Base-by-base conservation (phyloP, 1,140 invertebrate species). In the Trachymyrmex cornetzi region DNA sequence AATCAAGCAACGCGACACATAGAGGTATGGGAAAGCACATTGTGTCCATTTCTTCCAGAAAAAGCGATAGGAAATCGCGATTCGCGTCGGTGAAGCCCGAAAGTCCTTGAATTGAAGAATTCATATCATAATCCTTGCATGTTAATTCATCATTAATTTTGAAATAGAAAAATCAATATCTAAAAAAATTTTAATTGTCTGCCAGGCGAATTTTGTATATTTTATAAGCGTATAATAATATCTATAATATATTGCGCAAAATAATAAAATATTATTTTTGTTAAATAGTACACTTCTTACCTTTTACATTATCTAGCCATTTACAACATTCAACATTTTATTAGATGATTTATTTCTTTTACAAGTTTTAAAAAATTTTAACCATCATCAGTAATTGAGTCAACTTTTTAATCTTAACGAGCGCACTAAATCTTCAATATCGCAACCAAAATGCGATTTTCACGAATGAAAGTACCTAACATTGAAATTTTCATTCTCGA, bases 1-100 rank as follows among this genome's bases (percentile, higher is more conserved):
- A 24, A 44, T 59, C 12, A 82, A 82, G 67, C 79, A 72, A 72
- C 24, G 67, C 38, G 77, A 64, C 19, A 27, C 19, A 57, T 3
- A 50, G 34, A 69, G 30, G 1, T 59, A 30, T 38, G 30, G 64
- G 30, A 50, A 61, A 75, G 38, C 69, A 30, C 55, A 14, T 61
- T 48, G 24, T 24, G 44, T 75, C 24, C 59, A 38, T 19, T 74
- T 75, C 27, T 50, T 50, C 14, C 19, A 44, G 5, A 50, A 4
- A 48, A 61, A 82, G 38, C 55, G 24, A 44, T 19, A 57, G n/a
- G 50, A 55, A 69, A 61, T 48, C 50, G 22, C 30, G 64, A 55
- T 24, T 80, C 30, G 48, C 38, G 27, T 59, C 9, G 22, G 16
- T n/a, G 9, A 81, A 71, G n/a, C 24, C 11, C 61, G 38, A 63